Evolutionary conservation across 2,113 vertebrate species (phyloP), one percentile per base, ranked within the genome.

Genomic region (Oophaga pumilio): DNA sequence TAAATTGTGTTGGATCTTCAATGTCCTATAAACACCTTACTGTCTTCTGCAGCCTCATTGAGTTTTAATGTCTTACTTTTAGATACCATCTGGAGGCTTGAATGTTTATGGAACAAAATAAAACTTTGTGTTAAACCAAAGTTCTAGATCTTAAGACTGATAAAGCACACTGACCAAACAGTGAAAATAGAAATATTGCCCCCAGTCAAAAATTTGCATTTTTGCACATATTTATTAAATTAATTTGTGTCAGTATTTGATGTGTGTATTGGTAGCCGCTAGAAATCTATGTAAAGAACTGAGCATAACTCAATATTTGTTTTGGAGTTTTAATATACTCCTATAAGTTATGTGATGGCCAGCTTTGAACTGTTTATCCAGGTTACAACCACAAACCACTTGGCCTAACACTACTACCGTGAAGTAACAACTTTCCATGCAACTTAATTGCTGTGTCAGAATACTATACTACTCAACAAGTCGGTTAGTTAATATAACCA

Each of bases 81-180:
- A 86, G 85, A 69, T 56, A 56, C 59, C 7, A 15, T 49, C 68
- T 74, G 53, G 14, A 74, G 18, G 26, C 26, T 49, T 4, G 26
- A 18, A 73, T 87, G 86, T 87, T 87, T 87, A 74, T 87, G 86
- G 86, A 87, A 82, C 78, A 87, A 87, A 52, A 82, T 87, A 82
- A 80, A 81, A 87, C 56, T 52, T 66, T 79, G 53, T 26, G 66
- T 26, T 22, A 82, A 87, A 73, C 86, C 86, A 82, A 78, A 82
- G 56, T 62, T 62, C 50, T 2, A 10, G 64, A 87, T 60, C 22
- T 5, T 52, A 10, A 6, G 68, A 24, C 28, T 60, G 66, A 11
- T 6, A 43, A 26, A 69, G 52, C 56, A 81, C 85, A 87, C 77
- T 69, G 43, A 50, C 22, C n/a, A 79, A 81, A 81, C 73, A 71